These are phyloP conservation scores for Mamestra configurata DNA, from an alignment of 1,140 invertebrate species.

Conservation along the genomic window DNA sequence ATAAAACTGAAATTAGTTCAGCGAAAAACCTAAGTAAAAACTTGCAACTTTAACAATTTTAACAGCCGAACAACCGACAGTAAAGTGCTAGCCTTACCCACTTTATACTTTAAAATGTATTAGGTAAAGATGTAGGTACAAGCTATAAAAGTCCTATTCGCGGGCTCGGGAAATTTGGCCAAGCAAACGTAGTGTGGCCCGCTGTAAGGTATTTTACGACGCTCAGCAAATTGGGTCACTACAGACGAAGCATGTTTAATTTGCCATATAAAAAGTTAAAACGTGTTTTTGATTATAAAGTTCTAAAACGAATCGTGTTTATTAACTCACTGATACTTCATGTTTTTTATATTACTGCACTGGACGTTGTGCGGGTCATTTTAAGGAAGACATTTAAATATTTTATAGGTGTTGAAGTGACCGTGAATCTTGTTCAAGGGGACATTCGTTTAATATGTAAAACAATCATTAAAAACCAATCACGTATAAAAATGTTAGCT, in stretches of 20 bases:
- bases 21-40: conserved; percentile 1
- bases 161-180: conserved; percentile 33
- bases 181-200: conserved; percentile 44
- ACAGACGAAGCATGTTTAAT: conserved; percentile 32
- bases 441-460: background rate
- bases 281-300: conserved; percentile 41
- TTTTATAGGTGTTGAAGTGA: conserved; percentile 14
- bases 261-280: conserved; percentile 44
- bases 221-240: conserved; percentile 65
- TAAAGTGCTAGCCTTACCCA: conserved; percentile 14
- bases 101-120: conserved; percentile 38
- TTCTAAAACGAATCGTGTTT: conserved; percentile 31
- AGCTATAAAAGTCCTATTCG: conserved; percentile 52
- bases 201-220: conserved; percentile 61
- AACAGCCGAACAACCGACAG: background rate
- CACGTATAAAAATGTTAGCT: too few species aligned
- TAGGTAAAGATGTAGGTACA: conserved; percentile 48
- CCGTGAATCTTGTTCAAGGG: background rate
- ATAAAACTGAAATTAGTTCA: conserved; percentile 11
- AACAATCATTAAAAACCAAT: background rate
- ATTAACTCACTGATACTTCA: conserved; percentile 13
- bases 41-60: background rate
- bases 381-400: conserved; percentile 24
- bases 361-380: conserved; percentile 12
- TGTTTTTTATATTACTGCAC: conserved; percentile 19